These are phyloP conservation scores for Jacana jacana DNA, from an alignment of 2,113 vertebrate genomes.

Conservation along the genomic window DNA sequence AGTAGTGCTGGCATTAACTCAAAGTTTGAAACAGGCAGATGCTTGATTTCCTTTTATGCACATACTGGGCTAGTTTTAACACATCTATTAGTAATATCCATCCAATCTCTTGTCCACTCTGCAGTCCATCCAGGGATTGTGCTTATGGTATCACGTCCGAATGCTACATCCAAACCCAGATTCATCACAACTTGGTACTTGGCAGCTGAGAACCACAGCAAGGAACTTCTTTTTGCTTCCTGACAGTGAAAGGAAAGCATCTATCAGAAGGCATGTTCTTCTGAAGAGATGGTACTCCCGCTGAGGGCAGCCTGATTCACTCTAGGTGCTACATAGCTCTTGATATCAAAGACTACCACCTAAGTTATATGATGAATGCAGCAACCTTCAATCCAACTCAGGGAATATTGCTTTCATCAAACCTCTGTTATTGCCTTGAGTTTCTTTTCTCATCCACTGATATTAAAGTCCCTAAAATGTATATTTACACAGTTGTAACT, in stretches of 20 bases:
- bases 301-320: not conserved
- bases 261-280: not conserved
- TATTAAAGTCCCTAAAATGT: not conserved
- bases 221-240: not conserved
- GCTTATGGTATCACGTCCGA: not conserved
- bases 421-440: not conserved
- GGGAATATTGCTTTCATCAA: not conserved
- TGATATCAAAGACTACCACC: not conserved
- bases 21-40: not conserved
- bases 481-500: not conserved
- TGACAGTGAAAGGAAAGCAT: not conserved
- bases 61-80: not conserved
- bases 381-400: not conserved
- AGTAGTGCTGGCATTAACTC: not conserved
- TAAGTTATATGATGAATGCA: fast-evolving
- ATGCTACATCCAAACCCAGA: not conserved
- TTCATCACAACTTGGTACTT: not conserved
- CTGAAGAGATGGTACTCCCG: not conserved
- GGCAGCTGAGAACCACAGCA: not conserved
- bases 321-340: not conserved
- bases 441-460: not conserved
- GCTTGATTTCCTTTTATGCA: not conserved
- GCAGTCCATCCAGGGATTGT: not conserved
- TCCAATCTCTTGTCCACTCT: not conserved
- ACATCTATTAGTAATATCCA: not conserved